Conservation (phyloP, 2,113 vertebrate genomes). For the Hippopotamus amphibius region DNA sequence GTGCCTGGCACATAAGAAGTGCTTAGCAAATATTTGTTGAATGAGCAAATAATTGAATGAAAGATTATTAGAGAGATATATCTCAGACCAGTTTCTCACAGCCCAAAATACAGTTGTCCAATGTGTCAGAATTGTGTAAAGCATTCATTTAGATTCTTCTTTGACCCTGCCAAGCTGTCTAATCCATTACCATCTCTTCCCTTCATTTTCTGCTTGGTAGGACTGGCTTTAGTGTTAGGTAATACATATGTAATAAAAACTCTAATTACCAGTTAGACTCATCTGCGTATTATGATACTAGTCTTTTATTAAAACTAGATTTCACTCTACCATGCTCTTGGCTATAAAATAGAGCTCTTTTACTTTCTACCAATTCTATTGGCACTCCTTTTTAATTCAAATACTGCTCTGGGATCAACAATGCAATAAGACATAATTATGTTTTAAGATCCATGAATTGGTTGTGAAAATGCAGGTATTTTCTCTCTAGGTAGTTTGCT, state of each 20-base stretch:
- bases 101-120: conserved; percentile 51
- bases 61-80: conserved; percentile 51
- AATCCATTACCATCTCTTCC: conserved; percentile 18
- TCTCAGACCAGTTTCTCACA: conserved; percentile 59
- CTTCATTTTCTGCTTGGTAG: conserved; percentile 56
- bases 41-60: conserved; percentile 45
- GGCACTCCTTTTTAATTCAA: conserved; percentile 84
- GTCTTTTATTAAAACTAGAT: conserved; percentile 85
- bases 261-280: conserved; percentile 83
- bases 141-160: conserved; percentile 34
- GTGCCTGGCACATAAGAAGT: not conserved
- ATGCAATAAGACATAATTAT: conserved; percentile 86
- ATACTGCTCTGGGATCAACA: conserved; percentile 85
- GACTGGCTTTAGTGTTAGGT: conserved; percentile 70
- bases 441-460: conserved; percentile 84
- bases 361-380: conserved; percentile 82
- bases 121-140: conserved; percentile 26
- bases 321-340: conserved; percentile 75
- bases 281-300: conserved; percentile 82
- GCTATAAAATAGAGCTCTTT: conserved; percentile 83
- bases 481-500: conserved; percentile 80
- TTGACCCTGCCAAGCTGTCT: conserved; percentile 25
- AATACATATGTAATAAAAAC: conserved; percentile 80
- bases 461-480: conserved; percentile 84
- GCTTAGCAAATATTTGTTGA: conserved; percentile 54